These are phyloP conservation scores for Phataginus tetradactyla DNA, from an alignment of 2,797 vertebrate genomes.

Conservation along the genomic window DNA sequence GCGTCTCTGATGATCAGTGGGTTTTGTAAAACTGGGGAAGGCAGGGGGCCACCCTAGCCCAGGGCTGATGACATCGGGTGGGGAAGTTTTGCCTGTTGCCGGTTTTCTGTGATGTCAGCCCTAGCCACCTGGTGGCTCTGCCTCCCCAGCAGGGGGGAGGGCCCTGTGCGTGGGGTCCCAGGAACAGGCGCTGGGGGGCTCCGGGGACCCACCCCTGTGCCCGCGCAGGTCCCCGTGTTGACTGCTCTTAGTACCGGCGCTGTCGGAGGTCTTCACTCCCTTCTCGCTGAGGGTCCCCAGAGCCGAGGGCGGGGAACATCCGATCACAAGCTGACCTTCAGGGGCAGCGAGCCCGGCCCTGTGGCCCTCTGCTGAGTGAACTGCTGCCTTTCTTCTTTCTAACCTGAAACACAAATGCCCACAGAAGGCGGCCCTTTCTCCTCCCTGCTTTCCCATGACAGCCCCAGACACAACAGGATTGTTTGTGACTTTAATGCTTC, in stretches of 20 bases:
- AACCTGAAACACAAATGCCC: background rate
- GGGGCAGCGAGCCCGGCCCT: background rate
- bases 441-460: background rate
- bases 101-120: background rate
- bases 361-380: background rate
- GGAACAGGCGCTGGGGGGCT: fast-evolving
- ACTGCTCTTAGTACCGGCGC: fast-evolving
- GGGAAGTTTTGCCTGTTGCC: background rate
- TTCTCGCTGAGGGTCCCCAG: background rate
- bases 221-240: background rate
- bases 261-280: fast-evolving
- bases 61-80: background rate
- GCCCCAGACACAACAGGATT: background rate
- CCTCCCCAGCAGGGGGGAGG: background rate
- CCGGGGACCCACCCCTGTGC: background rate
- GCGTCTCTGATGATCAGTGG: background rate
- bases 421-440: too few species aligned
- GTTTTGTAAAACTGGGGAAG: background rate
- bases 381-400: background rate
- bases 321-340: too few species aligned
- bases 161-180: background rate
- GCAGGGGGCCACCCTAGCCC: background rate
- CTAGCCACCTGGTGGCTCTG: background rate
- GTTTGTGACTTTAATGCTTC: background rate
- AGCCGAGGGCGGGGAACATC: background rate